Evolutionary conservation across 64 coral and sea anemone genomes (phyloP), one percentile per base, ranked within the genome.

Genomic region (Montipora sp.): DNA sequence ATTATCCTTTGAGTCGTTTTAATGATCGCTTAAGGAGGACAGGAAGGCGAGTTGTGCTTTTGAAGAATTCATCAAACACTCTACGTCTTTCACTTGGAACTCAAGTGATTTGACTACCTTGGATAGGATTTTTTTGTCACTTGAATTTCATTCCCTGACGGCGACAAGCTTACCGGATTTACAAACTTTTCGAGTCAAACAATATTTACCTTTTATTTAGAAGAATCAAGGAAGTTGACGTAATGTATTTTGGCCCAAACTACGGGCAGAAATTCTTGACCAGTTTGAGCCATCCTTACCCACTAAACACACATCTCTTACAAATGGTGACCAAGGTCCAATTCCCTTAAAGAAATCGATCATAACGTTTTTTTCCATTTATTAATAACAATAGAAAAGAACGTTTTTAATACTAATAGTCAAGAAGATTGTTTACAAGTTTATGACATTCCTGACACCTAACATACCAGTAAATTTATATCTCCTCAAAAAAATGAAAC

Each of bases 201-300:
- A 7, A 27, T 71, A 23, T 21, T 71, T 23, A 49, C 36, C 75
- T 7, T 49, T 18, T 27, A 10, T 75, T 14, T 27, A 1, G 36
- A 51, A 53, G 77, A 46, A 46, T 24, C 44, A 75, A 24, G 80
- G 45, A 83, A 44, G 59, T 67, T 66, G 59, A 83, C 80, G 80
- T 47, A 83, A 67, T 48, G 66, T 36, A 36, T 48, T 83, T 65
- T 8, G 5, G 46, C 9, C 60, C 60, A 63, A 63, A 63, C 60
- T 63, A 63, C 60, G 3, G 60, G 9, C 60, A 63, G 8, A 63
- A 19, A 63, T 63, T 15, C 60, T 19, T 36, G 36, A 63, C 13
- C 14, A 12, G 9, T 16, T 15, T 57, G 11, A 57, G 6, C 11
- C 53, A 6, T 57, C 7, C 11, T 57, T 11, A 11, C 53, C 11